Conservation (phyloP, 1,140 invertebrate genomes). For the Formica selysi region DNA sequence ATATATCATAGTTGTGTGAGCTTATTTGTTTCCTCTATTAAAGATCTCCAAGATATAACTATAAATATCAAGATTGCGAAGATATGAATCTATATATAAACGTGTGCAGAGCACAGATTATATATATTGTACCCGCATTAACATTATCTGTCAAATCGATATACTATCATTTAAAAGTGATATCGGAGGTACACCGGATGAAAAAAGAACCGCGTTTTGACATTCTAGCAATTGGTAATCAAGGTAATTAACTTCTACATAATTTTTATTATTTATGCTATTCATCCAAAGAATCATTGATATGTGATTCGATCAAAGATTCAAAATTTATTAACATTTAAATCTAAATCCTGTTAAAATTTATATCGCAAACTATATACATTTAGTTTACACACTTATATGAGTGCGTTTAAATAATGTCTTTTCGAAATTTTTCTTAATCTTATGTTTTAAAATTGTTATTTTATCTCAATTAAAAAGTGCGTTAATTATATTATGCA, state of each 20-base stretch:
- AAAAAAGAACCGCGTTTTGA: not conserved
- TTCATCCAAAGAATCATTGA: not conserved
- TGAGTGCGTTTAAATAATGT: not conserved
- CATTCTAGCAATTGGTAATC: no score
- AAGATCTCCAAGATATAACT: not conserved
- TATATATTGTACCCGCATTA: not conserved
- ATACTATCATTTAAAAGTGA: not conserved
- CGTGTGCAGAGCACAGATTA: no score
- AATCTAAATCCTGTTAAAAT: not conserved
- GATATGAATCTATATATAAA: not conserved
- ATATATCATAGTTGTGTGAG: not conserved
- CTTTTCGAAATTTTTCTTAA: not conserved
- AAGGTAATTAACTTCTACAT: no score
- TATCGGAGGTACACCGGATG: not conserved
- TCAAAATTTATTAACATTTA: not conserved
- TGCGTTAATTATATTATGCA: not conserved
- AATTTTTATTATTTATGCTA: no score
- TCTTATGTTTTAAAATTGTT: not conserved
- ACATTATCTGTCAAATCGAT: not conserved
- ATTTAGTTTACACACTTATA: not conserved
- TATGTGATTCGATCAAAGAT: not conserved
- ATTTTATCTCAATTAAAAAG: not conserved
- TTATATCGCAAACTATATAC: not conserved
- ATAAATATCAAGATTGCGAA: not conserved
- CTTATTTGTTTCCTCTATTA: constrained; percentile 1